These are phyloP conservation scores for Pygoscelis antarcticus DNA, from an alignment of 2,113 vertebrate genomes.

Conservation along the genomic window DNA sequence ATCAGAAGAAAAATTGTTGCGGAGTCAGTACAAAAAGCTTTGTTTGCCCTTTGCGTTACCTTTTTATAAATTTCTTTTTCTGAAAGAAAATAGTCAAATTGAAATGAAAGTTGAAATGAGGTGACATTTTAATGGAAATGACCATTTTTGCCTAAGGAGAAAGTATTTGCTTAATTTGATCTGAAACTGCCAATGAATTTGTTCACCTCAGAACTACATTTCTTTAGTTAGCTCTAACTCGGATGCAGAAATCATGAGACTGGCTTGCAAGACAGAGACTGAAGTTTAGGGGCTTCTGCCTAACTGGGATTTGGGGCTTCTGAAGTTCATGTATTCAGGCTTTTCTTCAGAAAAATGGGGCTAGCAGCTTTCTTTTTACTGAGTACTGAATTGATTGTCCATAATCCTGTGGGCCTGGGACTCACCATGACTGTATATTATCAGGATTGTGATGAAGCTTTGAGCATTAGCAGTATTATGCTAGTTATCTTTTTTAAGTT, in stretches of 20 bases:
- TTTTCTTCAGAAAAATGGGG: not conserved
- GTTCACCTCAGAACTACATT: not conserved
- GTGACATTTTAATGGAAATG: not conserved
- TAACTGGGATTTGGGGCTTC: not conserved
- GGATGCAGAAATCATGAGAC: not conserved
- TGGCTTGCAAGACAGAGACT: not conserved
- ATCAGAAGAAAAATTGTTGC: not conserved
- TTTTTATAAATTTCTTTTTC: not conserved
- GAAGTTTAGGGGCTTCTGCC: not conserved
- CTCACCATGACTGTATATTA: fast-evolving
- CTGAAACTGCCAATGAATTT: not conserved
- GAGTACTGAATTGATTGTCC: not conserved
- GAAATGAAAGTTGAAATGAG: not conserved
- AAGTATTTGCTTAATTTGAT: slow-evolving; percentile 9
- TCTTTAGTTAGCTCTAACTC: not conserved
- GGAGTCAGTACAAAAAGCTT: not conserved
- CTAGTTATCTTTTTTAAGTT: not conserved
- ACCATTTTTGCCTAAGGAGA: not conserved
- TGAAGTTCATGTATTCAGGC: not conserved
- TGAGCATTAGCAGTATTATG: not conserved
- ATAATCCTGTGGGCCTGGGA: not conserved
- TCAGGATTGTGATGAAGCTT: not conserved
- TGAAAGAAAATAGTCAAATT: not conserved
- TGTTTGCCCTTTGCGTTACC: not conserved
- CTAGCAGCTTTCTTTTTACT: not conserved